Evolutionary conservation across 2,888 invertebrate species (phyloP), one percentile per base, ranked within the genome.

Genomic region (Archips xylosteana): DNA sequence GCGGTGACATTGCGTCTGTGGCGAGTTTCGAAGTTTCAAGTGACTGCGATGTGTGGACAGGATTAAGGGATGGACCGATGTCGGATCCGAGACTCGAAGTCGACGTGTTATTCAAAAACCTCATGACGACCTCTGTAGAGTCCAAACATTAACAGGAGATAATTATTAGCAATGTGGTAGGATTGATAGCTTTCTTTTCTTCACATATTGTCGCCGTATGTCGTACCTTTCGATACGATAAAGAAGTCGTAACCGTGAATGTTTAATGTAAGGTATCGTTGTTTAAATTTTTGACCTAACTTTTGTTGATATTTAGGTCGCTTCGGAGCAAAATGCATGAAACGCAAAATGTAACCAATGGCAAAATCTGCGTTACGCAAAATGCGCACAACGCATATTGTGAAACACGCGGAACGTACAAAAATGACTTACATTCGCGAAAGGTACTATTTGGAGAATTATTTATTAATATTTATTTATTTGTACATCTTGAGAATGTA

Each of bases 41-140:
- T 60, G 85, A 86, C 47, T 83, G 81, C 66, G 85, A 88, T 4
- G 68, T 76, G 65, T 85, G 87, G 84, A 82, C 77, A 36, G 57
- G 65, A 4, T 59, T 70, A 2, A 59, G 76, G 63, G 72, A 78
- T 59, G 59, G 76, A 10, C 67, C 77, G 34, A 32, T 23, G 39
- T 9, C 68, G 23, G 74, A 74, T 32, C 65, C 64, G 3, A 51
- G 70, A 45, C 70, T 74, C 13, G 74, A 74, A 54, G 61, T 74
- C 32, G 74, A 74, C 10, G 61, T 70, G n/a, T 12, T 74, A 32
- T 69, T 74, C 45, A 64, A 74, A 13, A 65, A 74, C n/a, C 69
- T 61, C 32, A 47, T 64, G 39, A 45, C 51, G 10, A 51, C 51
- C 51, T 45, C 45, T 13, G 45, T 60, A n/a, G n/a, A 70, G 15